Conservation (phyloP, 2,797 vertebrate genomes). For the Hydrocynus forskahlii region DNA sequence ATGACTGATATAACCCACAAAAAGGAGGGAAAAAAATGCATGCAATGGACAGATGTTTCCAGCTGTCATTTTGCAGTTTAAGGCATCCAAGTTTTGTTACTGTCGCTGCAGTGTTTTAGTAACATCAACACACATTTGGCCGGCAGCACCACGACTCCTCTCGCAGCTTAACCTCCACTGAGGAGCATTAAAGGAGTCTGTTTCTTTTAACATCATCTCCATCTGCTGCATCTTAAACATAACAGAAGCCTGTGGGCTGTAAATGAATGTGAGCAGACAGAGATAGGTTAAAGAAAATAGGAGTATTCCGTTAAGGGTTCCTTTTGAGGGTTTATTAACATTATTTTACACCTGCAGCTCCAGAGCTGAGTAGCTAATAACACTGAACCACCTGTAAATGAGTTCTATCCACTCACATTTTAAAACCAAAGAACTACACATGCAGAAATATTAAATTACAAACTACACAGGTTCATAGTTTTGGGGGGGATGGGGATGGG, state of each 20-base stretch:
- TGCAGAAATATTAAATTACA: not conserved
- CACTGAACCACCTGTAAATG: not conserved
- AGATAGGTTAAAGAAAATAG: not conserved
- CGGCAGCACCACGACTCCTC: no score
- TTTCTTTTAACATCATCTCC: no score
- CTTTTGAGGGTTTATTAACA: not conserved
- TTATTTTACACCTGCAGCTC: not conserved
- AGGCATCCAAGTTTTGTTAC: conserved; percentile 43
- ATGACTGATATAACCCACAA: conserved; percentile 31
- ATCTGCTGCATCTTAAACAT: no score
- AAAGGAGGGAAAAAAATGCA: conserved; percentile 26
- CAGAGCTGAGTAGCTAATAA: not conserved
- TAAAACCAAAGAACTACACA: not conserved
- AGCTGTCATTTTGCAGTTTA: conserved; percentile 37
- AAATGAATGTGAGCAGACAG: not conserved
- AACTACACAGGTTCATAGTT: not conserved
- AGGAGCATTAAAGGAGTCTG: not conserved
- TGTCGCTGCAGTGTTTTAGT: not conserved
- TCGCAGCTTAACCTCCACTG: not conserved
- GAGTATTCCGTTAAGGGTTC: not conserved
- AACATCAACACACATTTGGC: conserved; percentile 9
- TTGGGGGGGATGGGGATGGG: not conserved
- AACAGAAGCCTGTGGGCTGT: not conserved
- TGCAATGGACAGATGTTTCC: conserved; percentile 41
- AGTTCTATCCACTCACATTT: not conserved